A percentile compares a stretch with the other conserved stretches of the same genome.
Conservation (phyloP, 2,888 invertebrate genomes). For the Heteromurus nitidus region DNA sequence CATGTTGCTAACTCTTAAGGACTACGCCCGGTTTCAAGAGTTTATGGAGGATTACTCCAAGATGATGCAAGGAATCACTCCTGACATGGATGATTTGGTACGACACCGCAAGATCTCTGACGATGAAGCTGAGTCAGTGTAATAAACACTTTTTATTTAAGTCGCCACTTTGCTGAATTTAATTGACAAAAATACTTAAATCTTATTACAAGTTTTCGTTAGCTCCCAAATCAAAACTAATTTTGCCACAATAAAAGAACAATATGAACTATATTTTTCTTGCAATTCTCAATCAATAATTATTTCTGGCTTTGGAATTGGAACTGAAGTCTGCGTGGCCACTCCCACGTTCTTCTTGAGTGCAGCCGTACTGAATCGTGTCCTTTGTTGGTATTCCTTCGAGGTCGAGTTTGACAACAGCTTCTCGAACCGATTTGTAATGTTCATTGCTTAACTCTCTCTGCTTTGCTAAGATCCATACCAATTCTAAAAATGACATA, state of each 20-base stretch:
- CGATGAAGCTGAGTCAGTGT: constrained; percentile 5
- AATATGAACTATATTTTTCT: too few relatives aligned
- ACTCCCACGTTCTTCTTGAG: not conserved
- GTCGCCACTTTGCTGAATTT: too few relatives aligned
- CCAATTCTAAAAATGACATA: not conserved
- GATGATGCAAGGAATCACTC: constrained; percentile 26
- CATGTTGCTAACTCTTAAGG: constrained; percentile 34
- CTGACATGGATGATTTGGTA: constrained; percentile 19
- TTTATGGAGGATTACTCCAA: constrained; percentile 32
- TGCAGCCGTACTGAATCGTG: constrained; percentile 1
- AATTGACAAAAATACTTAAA: too few relatives aligned
- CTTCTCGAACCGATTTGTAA: constrained; percentile 4
- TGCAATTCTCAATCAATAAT: too few relatives aligned
- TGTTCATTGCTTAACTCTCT: not conserved
- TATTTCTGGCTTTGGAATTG: constrained; percentile 18
- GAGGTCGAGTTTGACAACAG: not conserved
- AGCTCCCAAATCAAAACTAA: too few relatives aligned
- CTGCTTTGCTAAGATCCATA: constrained; percentile 16
- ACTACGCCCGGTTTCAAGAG: constrained; percentile 43
- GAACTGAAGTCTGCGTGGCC: not conserved
- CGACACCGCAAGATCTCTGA: not conserved
- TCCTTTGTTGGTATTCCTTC: not conserved
- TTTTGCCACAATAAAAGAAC: too few relatives aligned
- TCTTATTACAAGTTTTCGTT: too few relatives aligned
- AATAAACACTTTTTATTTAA: too few relatives aligned